These are phyloP conservation scores for Xiphydria camelus DNA, from an alignment of 2,888 invertebrate species.

Conservation along the genomic window DNA sequence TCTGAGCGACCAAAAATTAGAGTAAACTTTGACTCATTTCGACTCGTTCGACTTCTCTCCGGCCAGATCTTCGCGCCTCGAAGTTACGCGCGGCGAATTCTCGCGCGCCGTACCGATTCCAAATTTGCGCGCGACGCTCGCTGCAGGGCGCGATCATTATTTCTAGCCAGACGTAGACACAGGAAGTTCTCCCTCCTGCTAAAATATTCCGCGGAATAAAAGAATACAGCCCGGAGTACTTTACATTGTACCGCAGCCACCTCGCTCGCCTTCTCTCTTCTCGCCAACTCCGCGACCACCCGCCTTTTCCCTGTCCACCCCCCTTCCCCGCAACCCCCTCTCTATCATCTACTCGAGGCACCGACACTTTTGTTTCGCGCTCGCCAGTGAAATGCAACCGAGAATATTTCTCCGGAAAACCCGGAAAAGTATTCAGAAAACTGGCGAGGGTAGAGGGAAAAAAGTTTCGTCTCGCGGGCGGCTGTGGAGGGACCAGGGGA, in stretches of 20 bases:
- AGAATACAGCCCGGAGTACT: constrained; percentile 4
- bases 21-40: no score
- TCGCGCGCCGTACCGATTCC: no score
- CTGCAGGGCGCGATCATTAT: neutral
- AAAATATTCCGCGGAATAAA: constrained; percentile 1
- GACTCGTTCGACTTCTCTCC: no score
- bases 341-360: neutral
- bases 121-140: no score
- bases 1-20: no score
- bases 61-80: no score
- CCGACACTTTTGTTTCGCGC: constrained; percentile 1
- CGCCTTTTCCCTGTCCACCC: neutral
- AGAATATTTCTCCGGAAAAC: constrained; percentile 1
- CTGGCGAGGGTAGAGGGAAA: neutral
- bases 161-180: constrained; percentile 1
- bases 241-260: constrained; percentile 1
- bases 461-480: no score
- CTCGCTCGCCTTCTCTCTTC: neutral
- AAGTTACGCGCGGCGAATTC: no score
- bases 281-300: neutral
- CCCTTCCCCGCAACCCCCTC: neutral
- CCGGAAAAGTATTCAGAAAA: constrained; percentile 2
- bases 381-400: constrained; percentile 1
- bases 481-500: no score
- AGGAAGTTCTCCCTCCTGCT: neutral